Evolutionary conservation across 53 echinoderm and acorn worm species (phyloP).

Genomic region (Pentamera pediparva): DNA sequence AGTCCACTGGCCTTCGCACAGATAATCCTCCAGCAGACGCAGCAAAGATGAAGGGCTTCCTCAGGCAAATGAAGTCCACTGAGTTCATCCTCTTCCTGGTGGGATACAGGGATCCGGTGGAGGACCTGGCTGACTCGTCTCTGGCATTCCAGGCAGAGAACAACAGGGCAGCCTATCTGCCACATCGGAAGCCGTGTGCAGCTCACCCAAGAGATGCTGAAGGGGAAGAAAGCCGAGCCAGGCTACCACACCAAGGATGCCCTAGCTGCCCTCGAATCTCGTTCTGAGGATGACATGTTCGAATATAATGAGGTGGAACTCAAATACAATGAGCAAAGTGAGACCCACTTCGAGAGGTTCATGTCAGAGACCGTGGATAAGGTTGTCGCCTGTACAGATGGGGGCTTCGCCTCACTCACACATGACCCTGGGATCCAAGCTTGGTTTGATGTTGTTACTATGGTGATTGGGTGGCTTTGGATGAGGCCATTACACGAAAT

Average conservation of each 20-base stretch:
- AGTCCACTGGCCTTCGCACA: neutral
- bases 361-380: too few relatives aligned
- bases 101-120: neutral
- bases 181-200: neutral
- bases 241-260: neutral
- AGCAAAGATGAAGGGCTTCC: conserved; percentile 48
- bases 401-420: too few relatives aligned
- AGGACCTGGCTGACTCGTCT: neutral
- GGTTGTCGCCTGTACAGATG: too few relatives aligned
- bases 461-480: too few relatives aligned
- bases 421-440: too few relatives aligned
- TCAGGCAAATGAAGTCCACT: neutral
- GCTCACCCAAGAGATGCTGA: neutral
- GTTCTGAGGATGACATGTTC: neutral
- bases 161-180: neutral
- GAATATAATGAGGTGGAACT: neutral
- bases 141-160: neutral
- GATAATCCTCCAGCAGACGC: conserved; percentile 24
- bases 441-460: too few relatives aligned
- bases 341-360: too few relatives aligned
- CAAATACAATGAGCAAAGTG: too few relatives aligned
- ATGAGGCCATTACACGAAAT: too few relatives aligned
- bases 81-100: neutral
- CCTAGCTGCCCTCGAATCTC: neutral
- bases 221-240: neutral